These are phyloP conservation scores for Tringa solitaria DNA, from an alignment of 2,113 vertebrate genomes.

Conservation along the genomic window DNA sequence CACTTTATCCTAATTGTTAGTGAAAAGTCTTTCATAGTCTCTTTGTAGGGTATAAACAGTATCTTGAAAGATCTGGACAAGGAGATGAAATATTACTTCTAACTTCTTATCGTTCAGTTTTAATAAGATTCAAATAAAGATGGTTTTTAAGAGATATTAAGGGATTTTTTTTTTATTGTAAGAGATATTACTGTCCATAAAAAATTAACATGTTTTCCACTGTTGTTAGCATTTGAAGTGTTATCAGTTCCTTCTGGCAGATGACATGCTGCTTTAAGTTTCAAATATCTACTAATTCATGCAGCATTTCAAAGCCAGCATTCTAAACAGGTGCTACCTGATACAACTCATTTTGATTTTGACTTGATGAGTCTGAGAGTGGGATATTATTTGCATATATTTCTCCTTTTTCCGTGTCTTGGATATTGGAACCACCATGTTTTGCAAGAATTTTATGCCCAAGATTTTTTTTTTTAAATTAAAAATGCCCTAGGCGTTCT, in stretches of 20 bases:
- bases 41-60: background rate
- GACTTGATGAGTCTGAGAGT: background rate
- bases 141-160: background rate
- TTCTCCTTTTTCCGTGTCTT: background rate
- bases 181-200: background rate
- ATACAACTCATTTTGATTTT: background rate
- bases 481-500: background rate
- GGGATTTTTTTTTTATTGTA: background rate
- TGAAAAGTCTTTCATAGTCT: background rate
- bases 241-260: constrained; percentile 8
- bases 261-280: background rate
- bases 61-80: background rate
- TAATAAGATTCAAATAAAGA: background rate
- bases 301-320: background rate
- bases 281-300: background rate
- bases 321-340: constrained; percentile 5
- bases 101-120: background rate
- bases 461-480: background rate
- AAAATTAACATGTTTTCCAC: background rate
- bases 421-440: background rate
- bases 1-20: background rate
- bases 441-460: background rate
- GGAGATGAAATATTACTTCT: background rate
- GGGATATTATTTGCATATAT: background rate
- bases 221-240: constrained; percentile 14